phyloP scores from a whole-genome alignment of 2,888 invertebrate species.

The Harpalus rubripes region DNA sequence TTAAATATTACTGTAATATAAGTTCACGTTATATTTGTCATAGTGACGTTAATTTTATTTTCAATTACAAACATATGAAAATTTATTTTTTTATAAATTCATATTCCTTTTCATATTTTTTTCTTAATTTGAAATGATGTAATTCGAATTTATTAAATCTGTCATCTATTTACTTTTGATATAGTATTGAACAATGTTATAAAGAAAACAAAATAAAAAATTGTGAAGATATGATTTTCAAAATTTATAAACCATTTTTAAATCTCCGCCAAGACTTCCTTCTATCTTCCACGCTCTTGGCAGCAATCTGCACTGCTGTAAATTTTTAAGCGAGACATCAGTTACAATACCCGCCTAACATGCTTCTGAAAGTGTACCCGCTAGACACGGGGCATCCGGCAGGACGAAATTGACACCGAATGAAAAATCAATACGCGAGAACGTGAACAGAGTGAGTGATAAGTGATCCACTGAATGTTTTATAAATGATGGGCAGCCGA shows the following conservation, averaged over 20 bases:
- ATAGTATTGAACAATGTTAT: too few relatives aligned
- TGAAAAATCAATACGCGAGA: slow-evolving; percentile 61
- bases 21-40: too few relatives aligned
- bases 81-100: too few relatives aligned
- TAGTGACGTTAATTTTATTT: too few relatives aligned
- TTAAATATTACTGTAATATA: too few relatives aligned
- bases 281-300: background rate
- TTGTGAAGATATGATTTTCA: background rate
- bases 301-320: slow-evolving; percentile 37
- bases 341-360: slow-evolving; percentile 17
- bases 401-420: slow-evolving; percentile 47
- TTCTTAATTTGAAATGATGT: too few relatives aligned
- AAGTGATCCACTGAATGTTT: slow-evolving; percentile 65
- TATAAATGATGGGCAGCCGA: slow-evolving; percentile 48
- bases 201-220: background rate
- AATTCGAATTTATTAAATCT: too few relatives aligned
- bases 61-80: too few relatives aligned
- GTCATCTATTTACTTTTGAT: too few relatives aligned
- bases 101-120: too few relatives aligned
- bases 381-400: background rate
- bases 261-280: background rate
- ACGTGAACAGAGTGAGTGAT: slow-evolving; percentile 63
- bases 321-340: slow-evolving; percentile 37
- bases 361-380: background rate
- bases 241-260: background rate